Conservation (phyloP, 2,888 invertebrate species). For the Acleris holmiana region DNA sequence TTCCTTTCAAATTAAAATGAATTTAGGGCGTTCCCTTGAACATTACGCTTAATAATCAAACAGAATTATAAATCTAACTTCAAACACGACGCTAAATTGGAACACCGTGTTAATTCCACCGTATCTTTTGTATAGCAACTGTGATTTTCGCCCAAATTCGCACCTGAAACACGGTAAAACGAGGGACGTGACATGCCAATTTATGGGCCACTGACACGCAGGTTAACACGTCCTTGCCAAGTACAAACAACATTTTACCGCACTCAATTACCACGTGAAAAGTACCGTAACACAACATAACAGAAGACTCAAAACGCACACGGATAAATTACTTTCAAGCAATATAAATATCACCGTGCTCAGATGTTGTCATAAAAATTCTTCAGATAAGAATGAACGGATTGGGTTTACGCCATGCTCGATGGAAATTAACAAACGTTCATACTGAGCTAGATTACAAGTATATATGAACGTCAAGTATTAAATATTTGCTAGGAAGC, state of each 20-base stretch:
- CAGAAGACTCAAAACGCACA: not conserved
- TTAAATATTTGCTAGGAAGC: not conserved
- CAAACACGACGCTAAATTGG: conserved; percentile 1
- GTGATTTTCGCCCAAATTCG: conserved; percentile 17
- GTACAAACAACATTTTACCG: conserved; percentile 25
- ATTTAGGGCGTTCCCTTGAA: not conserved
- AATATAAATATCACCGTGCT: conserved; percentile 10
- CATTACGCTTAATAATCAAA: not conserved
- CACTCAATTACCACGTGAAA: conserved; percentile 12
- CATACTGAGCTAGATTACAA: conserved; percentile 2
- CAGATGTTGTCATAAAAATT: conserved; percentile 30
- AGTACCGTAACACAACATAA: conserved; percentile 24
- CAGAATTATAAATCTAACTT: not conserved
- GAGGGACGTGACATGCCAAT: conserved; percentile 30
- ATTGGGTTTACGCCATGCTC: conserved; percentile 17
- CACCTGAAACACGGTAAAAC: conserved; percentile 18
- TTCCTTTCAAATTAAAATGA: no score
- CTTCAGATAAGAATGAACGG: conserved; percentile 26
- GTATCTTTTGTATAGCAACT: not conserved
- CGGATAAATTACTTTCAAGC: conserved; percentile 8
- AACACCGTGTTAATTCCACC: conserved; percentile 2
- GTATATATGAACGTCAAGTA: conserved; percentile 5
- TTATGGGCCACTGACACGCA: conserved; percentile 24
- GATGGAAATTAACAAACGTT: conserved; percentile 20
- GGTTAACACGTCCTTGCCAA: conserved; percentile 30